Conservation (phyloP, 2,888 invertebrate species). For the Ichneumon xanthorius region DNA sequence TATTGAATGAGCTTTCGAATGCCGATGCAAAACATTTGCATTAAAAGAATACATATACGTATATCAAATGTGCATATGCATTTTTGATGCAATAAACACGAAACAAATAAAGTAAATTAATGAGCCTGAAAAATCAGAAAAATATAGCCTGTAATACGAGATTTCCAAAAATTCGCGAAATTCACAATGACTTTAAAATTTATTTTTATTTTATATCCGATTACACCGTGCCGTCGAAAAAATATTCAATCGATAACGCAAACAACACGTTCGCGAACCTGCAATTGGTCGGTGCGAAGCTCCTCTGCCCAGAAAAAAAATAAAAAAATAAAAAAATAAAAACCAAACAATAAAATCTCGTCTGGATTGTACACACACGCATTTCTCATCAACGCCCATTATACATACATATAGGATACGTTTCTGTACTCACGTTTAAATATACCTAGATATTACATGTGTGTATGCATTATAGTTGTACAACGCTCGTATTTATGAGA, state of each 20-base stretch:
- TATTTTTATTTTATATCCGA: too few relatives aligned
- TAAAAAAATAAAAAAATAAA: slow-evolving; percentile 6
- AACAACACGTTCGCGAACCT: neutral
- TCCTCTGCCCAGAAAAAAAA: slow-evolving; percentile 4
- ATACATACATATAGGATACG: slow-evolving; percentile 56
- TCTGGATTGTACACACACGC: slow-evolving; percentile 31
- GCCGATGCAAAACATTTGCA: neutral
- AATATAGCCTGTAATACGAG: too few relatives aligned
- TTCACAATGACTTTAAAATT: too few relatives aligned
- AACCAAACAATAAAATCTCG: slow-evolving; percentile 10
- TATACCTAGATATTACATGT: slow-evolving; percentile 68
- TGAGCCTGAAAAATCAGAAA: too few relatives aligned
- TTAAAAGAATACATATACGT: slow-evolving; percentile 5
- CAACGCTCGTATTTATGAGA: slow-evolving; percentile 77
- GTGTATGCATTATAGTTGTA: slow-evolving; percentile 69
- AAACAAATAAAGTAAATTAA: too few relatives aligned
- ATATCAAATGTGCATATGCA: too few relatives aligned
- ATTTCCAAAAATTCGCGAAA: too few relatives aligned
- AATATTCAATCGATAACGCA: neutral
- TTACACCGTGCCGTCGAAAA: neutral
- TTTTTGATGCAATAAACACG: too few relatives aligned
- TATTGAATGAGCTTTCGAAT: neutral
- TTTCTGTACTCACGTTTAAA: slow-evolving; percentile 61
- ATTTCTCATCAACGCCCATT: slow-evolving; percentile 47
- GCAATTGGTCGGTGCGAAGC: neutral